Conservation (phyloP, 2,888 invertebrate genomes). For the Dastarcus helophoroides region DNA sequence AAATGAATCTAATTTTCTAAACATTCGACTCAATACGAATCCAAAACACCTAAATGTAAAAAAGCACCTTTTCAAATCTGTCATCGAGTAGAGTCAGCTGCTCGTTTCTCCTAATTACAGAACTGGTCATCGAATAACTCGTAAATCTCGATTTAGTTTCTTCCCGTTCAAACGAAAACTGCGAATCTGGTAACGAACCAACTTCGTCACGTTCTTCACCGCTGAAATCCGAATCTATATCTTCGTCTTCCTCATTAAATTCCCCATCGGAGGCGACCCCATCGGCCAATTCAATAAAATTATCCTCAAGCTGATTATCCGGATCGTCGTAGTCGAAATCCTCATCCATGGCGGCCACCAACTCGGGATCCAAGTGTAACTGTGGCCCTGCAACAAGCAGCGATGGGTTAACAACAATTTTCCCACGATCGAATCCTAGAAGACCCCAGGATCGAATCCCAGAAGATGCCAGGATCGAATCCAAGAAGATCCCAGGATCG, state of each 20-base stretch:
- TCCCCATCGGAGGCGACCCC: conserved; percentile 38
- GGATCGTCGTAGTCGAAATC: conserved; percentile 81
- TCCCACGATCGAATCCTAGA: too few species aligned
- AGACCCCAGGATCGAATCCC: too few species aligned
- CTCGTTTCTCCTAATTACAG: conserved; percentile 75
- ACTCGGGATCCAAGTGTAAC: conserved; percentile 79
- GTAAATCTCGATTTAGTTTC: conserved; percentile 85
- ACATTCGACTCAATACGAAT: too few species aligned
- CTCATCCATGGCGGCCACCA: conserved; percentile 86
- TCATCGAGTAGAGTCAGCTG: conserved; percentile 74
- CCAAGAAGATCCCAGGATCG: too few species aligned
- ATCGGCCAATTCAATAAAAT: conserved; percentile 80
- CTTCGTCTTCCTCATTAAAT: conserved; percentile 39
- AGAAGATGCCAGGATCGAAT: too few species aligned
- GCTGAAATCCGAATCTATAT: conserved; percentile 18
- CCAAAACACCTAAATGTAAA: too few species aligned
- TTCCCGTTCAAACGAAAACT: conserved; percentile 45
- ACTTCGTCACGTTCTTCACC: conserved; percentile 38
- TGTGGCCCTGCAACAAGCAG: conserved; percentile 36
- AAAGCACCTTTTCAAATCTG: conserved; percentile 82
- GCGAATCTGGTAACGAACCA: conserved; percentile 35
- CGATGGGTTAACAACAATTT: too few species aligned
- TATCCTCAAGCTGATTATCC: conserved; percentile 78
- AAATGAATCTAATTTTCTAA: too few species aligned
- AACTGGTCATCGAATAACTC: conserved; percentile 87